Percentiles rank a stretch among this genome's conserved stretches.
Evolutionary conservation across 2,113 vertebrate genomes (phyloP).

Genomic region (Steatornis caripensis): DNA sequence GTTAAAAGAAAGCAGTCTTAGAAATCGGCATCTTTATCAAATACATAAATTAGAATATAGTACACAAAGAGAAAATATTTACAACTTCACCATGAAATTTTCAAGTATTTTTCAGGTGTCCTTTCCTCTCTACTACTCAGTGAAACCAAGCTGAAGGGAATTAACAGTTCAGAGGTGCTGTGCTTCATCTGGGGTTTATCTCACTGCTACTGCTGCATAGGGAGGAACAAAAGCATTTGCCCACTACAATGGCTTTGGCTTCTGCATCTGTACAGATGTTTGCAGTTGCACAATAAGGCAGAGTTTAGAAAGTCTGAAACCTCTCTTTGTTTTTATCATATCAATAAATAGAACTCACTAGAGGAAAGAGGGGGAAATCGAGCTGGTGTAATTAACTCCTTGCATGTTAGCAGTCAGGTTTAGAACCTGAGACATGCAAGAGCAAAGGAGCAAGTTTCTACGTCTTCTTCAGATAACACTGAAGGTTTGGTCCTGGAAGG

Average conservation of each 20-base stretch:
- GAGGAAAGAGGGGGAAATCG: not conserved
- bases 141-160: not conserved
- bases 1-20: not conserved
- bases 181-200: not conserved
- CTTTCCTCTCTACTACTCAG: not conserved
- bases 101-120: not conserved
- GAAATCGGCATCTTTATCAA: not conserved
- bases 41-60: not conserved
- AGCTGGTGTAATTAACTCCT: not conserved
- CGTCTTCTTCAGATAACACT: not conserved
- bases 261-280: not conserved
- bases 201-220: not conserved
- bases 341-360: not conserved
- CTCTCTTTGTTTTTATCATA: not conserved
- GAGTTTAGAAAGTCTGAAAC: not conserved
- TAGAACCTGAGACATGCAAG: not conserved
- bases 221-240: not conserved
- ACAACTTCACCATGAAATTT: not conserved
- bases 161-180: not conserved
- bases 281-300: not conserved
- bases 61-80: not conserved
- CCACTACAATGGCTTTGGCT: accelerated
- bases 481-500: not conserved
- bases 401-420: not conserved
- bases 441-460: not conserved